Conservation (phyloP, 2,888 invertebrate species). For the Phyllotreta cruciferae region DNA sequence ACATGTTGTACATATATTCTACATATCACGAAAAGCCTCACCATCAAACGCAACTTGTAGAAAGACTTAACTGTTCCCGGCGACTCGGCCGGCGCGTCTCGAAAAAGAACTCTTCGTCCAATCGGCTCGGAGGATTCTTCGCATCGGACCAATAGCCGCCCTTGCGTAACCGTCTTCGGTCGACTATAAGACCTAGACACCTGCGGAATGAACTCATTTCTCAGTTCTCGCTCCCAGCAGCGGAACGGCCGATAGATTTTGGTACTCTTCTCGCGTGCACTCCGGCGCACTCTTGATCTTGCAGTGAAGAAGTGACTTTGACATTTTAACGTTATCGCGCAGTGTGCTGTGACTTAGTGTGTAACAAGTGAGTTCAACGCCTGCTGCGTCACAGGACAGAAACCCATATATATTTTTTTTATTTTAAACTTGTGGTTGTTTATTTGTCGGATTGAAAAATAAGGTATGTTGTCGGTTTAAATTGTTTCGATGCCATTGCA, state of each 20-base stretch:
- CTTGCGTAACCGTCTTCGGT: constrained; percentile 43
- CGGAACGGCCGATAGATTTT: constrained; percentile 27
- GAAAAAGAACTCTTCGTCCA: constrained; percentile 50
- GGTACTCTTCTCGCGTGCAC: constrained; percentile 18
- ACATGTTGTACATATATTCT: no score
- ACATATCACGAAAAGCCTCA: constrained; percentile 3
- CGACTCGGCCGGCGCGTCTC: constrained; percentile 46
- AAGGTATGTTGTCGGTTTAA: constrained; percentile 21
- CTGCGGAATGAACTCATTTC: constrained; percentile 57
- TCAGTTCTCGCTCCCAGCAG: constrained; percentile 38
- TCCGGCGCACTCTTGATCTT: constrained; percentile 47
- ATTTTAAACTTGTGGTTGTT: constrained; percentile 5
- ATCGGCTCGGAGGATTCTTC: constrained; percentile 50
- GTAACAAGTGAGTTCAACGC: constrained; percentile 49
- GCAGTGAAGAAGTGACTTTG: constrained; percentile 47
- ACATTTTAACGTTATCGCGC: constrained; percentile 27
- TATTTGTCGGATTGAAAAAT: constrained; percentile 8
- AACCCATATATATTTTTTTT: constrained; percentile 22
- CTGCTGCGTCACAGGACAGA: constrained; percentile 35
- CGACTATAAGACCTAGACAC: constrained; percentile 57
- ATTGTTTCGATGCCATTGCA: constrained; percentile 3
- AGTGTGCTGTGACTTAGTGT: constrained; percentile 44
- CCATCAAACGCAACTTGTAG: constrained; percentile 32
- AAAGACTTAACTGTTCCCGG: constrained; percentile 52
- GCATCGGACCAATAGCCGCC: constrained; percentile 54